phyloP scores from a whole-genome alignment of 1,140 invertebrate species.

The Aphelinus atriplicis region DNA sequence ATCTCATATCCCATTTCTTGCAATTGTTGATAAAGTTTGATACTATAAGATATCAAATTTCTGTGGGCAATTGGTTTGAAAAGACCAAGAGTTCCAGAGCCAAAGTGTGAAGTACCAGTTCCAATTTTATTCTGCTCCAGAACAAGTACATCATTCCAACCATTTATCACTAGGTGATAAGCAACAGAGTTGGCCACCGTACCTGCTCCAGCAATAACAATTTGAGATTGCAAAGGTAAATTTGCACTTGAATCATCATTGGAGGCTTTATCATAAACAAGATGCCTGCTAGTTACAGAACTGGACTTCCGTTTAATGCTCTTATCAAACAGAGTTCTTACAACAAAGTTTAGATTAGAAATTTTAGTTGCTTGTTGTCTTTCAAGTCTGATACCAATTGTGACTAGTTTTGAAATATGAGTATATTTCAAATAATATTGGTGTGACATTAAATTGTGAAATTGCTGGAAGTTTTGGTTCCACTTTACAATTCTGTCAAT shows the following conservation, averaged over 20 bases:
- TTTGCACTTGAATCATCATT: constrained; percentile 16
- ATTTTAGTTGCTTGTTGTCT: constrained; percentile 4
- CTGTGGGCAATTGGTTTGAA: constrained; percentile 71
- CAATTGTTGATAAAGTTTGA: constrained; percentile 72
- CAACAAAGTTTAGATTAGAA: constrained; percentile 11
- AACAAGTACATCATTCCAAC: constrained; percentile 73
- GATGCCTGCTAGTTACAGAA: not conserved
- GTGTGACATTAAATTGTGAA: constrained; percentile 38
- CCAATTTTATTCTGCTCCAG: constrained; percentile 75
- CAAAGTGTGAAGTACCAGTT: constrained; percentile 75
- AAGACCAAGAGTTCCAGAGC: constrained; percentile 73
- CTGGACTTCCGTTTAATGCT: constrained; percentile 19
- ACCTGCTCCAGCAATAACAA: constrained; percentile 76
- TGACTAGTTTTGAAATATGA: constrained; percentile 12
- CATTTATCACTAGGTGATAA: constrained; percentile 73
- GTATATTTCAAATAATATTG: constrained; percentile 33
- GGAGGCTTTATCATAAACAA: constrained; percentile 28
- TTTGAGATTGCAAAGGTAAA: constrained; percentile 65
- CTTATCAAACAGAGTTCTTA: constrained; percentile 38
- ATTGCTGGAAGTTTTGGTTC: no score
- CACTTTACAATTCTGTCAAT: no score
- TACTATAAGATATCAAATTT: constrained; percentile 71
- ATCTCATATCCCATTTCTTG: constrained; percentile 73
- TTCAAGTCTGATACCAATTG: no score
- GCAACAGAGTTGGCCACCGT: constrained; percentile 75